phyloP scores from a whole-genome alignment of 92 coral and sea anemone species.

The Micromussa lordhowensis region DNA sequence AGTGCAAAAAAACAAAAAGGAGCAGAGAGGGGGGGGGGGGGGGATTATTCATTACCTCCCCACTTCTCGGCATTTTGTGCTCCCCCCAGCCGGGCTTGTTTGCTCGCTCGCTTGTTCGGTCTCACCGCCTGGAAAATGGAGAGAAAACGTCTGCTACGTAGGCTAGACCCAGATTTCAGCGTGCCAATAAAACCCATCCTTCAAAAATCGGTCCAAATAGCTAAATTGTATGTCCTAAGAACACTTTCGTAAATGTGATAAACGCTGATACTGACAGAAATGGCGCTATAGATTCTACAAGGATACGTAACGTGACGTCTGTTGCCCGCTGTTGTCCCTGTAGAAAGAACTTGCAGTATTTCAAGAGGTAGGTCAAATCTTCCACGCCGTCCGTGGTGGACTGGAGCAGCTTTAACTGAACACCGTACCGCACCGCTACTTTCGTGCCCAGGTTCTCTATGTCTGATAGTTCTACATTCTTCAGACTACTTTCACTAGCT shows the following conservation, averaged over 20 bases:
- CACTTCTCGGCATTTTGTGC: too few species aligned
- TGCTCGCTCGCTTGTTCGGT: too few species aligned
- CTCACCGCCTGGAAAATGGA: too few species aligned
- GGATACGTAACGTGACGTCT: conserved; percentile 92
- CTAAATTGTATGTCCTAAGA: too few species aligned
- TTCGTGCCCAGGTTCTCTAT: conserved; percentile 91
- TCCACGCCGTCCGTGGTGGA: conserved; percentile 87
- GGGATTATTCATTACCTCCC: too few species aligned
- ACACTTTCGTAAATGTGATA: not conserved
- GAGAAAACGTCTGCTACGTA: too few species aligned
- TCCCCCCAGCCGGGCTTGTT: too few species aligned
- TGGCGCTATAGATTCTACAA: conserved; percentile 9
- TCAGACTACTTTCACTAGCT: conserved; percentile 97
- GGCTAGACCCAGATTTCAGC: too few species aligned
- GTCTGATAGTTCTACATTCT: conserved; percentile 85
- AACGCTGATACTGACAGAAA: not conserved
- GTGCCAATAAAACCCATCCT: too few species aligned
- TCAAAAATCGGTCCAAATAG: too few species aligned
- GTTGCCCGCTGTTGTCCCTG: conserved; percentile 91
- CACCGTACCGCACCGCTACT: conserved; percentile 92
- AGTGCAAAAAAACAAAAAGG: too few species aligned
- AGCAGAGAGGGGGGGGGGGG: too few species aligned
- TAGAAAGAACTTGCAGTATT: conserved; percentile 92
- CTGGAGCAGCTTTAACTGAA: conserved; percentile 84
- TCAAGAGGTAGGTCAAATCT: conserved; percentile 86